These are phyloP conservation scores for Myotis daubentonii DNA, from an alignment of 2,797 vertebrate species.

Conservation along the genomic window DNA sequence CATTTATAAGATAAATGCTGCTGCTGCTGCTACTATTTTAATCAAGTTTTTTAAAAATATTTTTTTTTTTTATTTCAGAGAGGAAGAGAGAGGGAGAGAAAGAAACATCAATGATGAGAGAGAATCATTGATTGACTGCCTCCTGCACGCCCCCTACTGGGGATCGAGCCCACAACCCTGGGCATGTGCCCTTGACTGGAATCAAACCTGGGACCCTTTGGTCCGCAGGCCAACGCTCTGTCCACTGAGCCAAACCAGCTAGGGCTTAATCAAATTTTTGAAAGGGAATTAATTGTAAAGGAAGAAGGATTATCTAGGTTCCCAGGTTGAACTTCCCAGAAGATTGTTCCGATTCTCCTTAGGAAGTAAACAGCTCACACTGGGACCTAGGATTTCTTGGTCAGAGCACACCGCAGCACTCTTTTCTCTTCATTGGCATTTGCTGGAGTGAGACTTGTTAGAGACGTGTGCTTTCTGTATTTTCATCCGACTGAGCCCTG, in stretches of 20 bases:
- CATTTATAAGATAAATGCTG: conserved; percentile 9
- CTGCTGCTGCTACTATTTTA: not conserved
- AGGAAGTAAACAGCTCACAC: not conserved
- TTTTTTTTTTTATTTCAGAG: no score
- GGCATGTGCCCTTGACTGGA: no score
- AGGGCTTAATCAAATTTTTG: not conserved
- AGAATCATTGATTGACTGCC: no score
- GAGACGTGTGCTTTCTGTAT: not conserved
- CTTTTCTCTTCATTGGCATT: not conserved
- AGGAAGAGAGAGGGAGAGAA: no score
- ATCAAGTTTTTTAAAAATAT: not conserved
- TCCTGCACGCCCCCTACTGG: no score
- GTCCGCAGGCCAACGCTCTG: no score
- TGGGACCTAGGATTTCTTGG: not conserved
- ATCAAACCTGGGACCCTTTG: no score
- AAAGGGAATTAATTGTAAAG: conserved; percentile 27
- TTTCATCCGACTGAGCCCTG: not conserved
- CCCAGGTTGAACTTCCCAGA: not conserved
- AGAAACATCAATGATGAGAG: no score
- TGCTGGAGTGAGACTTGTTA: not conserved
- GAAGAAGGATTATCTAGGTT: not conserved
- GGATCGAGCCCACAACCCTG: no score
- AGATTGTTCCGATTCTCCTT: not conserved
- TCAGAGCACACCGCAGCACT: not conserved
- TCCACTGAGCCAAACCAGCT: no score